phyloP scores from a whole-genome alignment of 1,140 invertebrate genomes.

The Psilanteris sp. region DNA sequence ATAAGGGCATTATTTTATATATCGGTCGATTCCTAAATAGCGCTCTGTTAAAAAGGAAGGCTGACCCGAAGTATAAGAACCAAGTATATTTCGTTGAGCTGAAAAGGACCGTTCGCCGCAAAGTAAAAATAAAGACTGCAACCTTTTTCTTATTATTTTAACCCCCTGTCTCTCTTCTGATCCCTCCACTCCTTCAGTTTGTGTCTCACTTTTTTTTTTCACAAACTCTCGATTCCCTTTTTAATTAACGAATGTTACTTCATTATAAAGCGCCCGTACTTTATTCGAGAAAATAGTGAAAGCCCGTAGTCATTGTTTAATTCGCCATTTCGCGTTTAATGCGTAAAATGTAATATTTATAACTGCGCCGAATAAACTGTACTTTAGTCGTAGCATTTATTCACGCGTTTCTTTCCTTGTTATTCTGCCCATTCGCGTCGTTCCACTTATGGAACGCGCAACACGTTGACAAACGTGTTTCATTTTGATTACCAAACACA shows the following conservation, averaged over 20 bases:
- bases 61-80: conserved; percentile 27
- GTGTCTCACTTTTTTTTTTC: background rate
- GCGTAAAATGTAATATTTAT: conserved; percentile 57
- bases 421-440: conserved; percentile 30
- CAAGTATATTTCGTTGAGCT: conserved; percentile 6
- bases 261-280: conserved; percentile 26
- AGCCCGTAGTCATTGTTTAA: conserved; percentile 31
- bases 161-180: conserved; percentile 3
- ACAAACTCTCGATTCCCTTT: conserved; percentile 31
- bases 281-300: conserved; percentile 37
- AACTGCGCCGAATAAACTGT: conserved; percentile 32
- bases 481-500: conserved; percentile 60
- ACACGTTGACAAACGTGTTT: conserved; percentile 62
- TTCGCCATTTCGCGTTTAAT: conserved; percentile 30
- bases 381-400: conserved; percentile 40
- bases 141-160: conserved; percentile 38
- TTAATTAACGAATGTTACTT: conserved; percentile 59
- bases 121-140: conserved; percentile 36
- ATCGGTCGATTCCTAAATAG: no score
- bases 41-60: conserved; percentile 35
- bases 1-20: conserved; percentile 33
- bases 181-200: background rate
- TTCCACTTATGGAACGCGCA: conserved; percentile 47
- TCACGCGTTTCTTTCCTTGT: conserved; percentile 55
- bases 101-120: conserved; percentile 38